Evolutionary conservation across 2,888 invertebrate genomes (phyloP).

Genomic region (Pristionchus japonicus): DNA sequence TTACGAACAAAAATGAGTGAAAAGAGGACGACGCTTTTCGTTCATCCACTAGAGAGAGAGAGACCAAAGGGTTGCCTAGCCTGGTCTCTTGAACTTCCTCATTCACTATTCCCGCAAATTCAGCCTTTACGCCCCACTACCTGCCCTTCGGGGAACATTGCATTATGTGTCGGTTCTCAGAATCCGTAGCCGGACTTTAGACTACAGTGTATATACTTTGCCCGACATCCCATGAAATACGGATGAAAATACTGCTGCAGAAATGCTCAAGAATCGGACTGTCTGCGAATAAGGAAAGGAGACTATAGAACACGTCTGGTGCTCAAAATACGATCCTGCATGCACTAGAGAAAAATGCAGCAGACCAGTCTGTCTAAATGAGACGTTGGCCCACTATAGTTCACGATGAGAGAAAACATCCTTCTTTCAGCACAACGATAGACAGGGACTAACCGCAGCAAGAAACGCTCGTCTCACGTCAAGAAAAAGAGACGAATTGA

Average conservation of each 20-base stretch:
- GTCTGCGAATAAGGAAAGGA: not conserved
- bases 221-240: not conserved
- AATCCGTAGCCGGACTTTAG: not conserved
- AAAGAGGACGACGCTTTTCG: too few relatives aligned
- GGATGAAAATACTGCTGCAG: not conserved
- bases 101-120: not conserved
- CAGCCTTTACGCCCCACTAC: not conserved
- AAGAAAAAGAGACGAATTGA: not conserved
- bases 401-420: too few relatives aligned
- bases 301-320: not conserved
- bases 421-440: too few relatives aligned
- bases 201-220: not conserved
- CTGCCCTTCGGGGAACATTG: not conserved
- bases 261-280: not conserved
- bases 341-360: not conserved
- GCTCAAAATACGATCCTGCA: not conserved
- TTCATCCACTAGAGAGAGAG: not conserved
- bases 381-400: too few relatives aligned
- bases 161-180: not conserved
- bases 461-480: too few relatives aligned
- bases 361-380: not conserved
- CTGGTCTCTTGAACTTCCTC: not conserved
- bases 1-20: not conserved
- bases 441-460: too few relatives aligned
- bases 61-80: not conserved